These are phyloP conservation scores for Todiramphus saurophagus DNA, from an alignment of 2,113 vertebrate genomes.

Conservation along the genomic window DNA sequence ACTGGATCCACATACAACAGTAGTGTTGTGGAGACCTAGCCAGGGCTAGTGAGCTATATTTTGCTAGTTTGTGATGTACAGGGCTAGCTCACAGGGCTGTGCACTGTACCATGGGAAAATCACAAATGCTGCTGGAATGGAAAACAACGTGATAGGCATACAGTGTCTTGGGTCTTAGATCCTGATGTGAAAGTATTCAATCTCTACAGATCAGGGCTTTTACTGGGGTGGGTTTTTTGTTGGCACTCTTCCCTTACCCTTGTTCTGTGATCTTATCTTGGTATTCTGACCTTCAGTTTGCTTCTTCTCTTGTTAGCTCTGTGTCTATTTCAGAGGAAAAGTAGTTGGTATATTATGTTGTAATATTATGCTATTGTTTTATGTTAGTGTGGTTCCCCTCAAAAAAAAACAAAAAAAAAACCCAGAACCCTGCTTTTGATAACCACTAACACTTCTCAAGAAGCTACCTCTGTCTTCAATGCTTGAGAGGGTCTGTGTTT, in stretches of 20 bases:
- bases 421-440: background rate
- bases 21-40: background rate
- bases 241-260: background rate
- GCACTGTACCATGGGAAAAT: rapidly evolving
- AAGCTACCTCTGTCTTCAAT: background rate
- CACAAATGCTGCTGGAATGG: background rate
- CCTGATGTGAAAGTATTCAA: background rate
- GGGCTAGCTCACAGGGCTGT: background rate
- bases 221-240: too few relatives aligned
- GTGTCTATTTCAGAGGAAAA: background rate
- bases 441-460: background rate
- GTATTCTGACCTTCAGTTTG: background rate
- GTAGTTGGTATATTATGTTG: background rate
- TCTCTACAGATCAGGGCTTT: background rate
- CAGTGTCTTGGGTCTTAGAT: background rate
- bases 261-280: background rate
- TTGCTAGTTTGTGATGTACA: too few relatives aligned
- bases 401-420: too few relatives aligned
- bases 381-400: too few relatives aligned
- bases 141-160: too few relatives aligned
- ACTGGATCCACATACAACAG: background rate
- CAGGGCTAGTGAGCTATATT: background rate
- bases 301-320: background rate
- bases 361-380: too few relatives aligned
- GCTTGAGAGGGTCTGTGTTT: background rate